A percentile compares a stretch with the other conserved stretches of the same genome.
Evolutionary conservation across 2,113 vertebrate species (phyloP).

Genomic region (Ceyx margarethae): DNA sequence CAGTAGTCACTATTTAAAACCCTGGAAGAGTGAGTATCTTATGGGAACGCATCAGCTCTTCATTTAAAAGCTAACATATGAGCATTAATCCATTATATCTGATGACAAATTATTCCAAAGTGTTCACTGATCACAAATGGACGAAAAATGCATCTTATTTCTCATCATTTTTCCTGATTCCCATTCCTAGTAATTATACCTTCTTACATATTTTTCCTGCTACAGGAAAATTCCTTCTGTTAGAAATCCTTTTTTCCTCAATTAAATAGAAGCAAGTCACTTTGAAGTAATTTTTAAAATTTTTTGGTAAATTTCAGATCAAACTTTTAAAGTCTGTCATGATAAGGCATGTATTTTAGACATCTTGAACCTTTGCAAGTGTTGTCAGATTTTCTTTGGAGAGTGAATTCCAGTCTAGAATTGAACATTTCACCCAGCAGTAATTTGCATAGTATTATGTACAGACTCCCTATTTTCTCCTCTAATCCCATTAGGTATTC

Average conservation of each 20-base stretch:
- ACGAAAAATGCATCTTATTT: not conserved
- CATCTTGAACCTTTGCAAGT: not conserved
- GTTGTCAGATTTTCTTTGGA: not conserved
- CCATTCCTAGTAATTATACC: not conserved
- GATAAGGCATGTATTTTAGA: not conserved
- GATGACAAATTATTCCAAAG: not conserved
- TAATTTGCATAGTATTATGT: not conserved
- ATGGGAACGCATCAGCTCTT: not conserved
- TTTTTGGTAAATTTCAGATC: not conserved
- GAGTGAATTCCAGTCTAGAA: not conserved
- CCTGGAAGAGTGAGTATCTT: not conserved
- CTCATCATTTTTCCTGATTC: not conserved
- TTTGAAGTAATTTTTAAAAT: not conserved
- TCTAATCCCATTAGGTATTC: not conserved
- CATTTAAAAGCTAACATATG: not conserved
- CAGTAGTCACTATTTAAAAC: not conserved
- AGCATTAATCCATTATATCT: not conserved
- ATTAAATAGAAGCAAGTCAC: not conserved
- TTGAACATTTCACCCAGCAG: not conserved
- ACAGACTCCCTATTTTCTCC: not conserved
- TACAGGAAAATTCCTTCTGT: not conserved
- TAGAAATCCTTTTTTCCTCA: not conserved
- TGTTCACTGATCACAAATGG: not conserved
- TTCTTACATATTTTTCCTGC: not conserved
- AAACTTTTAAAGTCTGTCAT: not conserved